A percentile compares a stretch with the other conserved stretches of the same genome.
These are phyloP conservation scores for Corydoras maculifer DNA, from an alignment of 2,113 vertebrate genomes.

Conservation along the genomic window DNA sequence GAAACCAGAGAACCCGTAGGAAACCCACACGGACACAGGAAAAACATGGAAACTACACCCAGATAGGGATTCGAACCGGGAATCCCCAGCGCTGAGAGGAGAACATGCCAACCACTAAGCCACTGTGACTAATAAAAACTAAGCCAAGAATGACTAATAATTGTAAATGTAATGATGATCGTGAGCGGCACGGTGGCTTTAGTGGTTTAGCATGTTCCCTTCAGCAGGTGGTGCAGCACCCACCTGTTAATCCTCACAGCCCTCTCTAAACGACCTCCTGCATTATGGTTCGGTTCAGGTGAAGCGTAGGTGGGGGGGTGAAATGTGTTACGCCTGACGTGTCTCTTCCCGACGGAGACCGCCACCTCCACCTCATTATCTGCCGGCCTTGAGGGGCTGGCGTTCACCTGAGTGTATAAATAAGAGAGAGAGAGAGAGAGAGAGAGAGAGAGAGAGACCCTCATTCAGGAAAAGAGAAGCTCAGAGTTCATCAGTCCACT, in stretches of 20 bases:
- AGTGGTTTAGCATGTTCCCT: background rate
- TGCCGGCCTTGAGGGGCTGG: conserved; percentile 31
- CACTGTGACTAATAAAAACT: too few relatives aligned
- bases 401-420: conserved; percentile 37
- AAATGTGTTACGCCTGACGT: conserved; percentile 2
- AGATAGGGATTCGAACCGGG: too few relatives aligned
- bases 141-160: too few relatives aligned
- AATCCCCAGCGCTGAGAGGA: too few relatives aligned
- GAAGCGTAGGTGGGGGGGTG: background rate
- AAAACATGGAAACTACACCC: too few relatives aligned
- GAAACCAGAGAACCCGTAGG: too few relatives aligned
- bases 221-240: background rate
- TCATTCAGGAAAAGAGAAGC: conserved; percentile 34
- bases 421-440: conserved; percentile 4
- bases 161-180: too few relatives aligned
- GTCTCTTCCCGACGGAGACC: conserved; percentile 8
- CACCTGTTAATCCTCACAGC: conserved; percentile 18
- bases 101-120: too few relatives aligned
- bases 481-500: conserved; percentile 24
- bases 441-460: conserved; percentile 10
- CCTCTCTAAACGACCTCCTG: too few relatives aligned
- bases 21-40: too few relatives aligned
- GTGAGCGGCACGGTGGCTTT: too few relatives aligned
- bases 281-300: background rate
- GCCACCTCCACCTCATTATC: conserved; percentile 22